Evolutionary conservation across 1,140 invertebrate species (phyloP), one percentile per base, ranked within the genome.

Genomic region (Caenorhabditis latens): DNA sequence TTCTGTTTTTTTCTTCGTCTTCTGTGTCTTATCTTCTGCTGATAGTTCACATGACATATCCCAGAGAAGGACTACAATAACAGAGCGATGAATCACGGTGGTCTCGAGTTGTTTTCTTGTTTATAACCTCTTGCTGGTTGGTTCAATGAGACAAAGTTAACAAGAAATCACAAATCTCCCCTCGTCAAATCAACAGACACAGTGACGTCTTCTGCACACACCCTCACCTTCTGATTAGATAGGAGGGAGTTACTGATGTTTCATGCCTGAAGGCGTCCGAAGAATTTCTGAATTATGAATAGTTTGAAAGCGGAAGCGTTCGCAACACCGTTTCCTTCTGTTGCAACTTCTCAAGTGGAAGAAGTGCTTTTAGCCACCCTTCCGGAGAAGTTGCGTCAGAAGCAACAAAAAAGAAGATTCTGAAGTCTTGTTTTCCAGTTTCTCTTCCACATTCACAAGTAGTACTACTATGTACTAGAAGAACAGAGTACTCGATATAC

Each of bases 271-370:
- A 58, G 1, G 6, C n/a, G 55, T 58, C 16, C 50, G 50, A 16
- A 53, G 50, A 16, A 53, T 53, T 53, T 53, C 50, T 16, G 50
- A 32, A 32, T 32, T 32, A 32, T 32, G 32, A 32, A 32, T 32
- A 32, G 1, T 32, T 32, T 32, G 32, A 32, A 32, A 32, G 32
- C 32, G 32, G 32, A 32, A 13, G 50, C 40, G 63, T 65, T 71
- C 43, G 65, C 65, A 71, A 46, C 40, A 71, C 40, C 46, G 65
- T 71, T 71, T 71, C 65, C 42, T 65, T 40, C 24, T 65, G n/a
- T n/a, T n/a, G n/a, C 43, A 71, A 40, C 42, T 8, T 42, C 16
- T 46, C 65, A 71, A 71, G 65, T 71, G 65, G 65, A 71, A 65
- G 40, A 9, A 58, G 57, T 58, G 14, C 6, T 7, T 7, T n/a